Evolutionary conservation across 2,113 vertebrate species (phyloP), one percentile per base, ranked within the genome.

Genomic region (Pycnonotus jocosus): DNA sequence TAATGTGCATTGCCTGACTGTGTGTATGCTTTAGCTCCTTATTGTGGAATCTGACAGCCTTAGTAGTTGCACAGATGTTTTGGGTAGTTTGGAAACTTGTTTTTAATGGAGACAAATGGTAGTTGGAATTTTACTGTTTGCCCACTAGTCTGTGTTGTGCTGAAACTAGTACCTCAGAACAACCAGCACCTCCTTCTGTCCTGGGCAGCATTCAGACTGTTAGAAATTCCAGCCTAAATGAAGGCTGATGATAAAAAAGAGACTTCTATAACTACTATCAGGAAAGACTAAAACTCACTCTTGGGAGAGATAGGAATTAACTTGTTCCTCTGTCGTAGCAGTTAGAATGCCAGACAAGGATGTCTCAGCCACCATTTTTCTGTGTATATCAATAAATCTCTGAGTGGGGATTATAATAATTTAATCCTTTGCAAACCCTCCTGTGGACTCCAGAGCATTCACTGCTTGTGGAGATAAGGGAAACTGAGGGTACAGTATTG

Each of bases 1-100:
- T 23, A n/a, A 27, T 1, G 5, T 3, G 1, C 12, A 1, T 5
- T 58, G 48, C 57, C 30, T 24, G 28, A 14, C 48, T 6, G 6
- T 7, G 30, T 17, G 28, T 17, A 11, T 16, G 0, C 48, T 81
- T 72, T 25, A 47, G 31, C 16, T 84, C 38, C 40, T 76, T 44
- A 12, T 3, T 58, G 54, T n/a, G 81, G 45, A 35, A 77, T 38
- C 42, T 69, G 54, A 27, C 40, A 61, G 47, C 10, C 6, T 53
- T 31, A 33, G 35, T 3, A 44, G 42, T 30, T 54, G 45, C 20
- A 28, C 38, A 40, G 14, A 50, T 37, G 38, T 31, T 74, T 70
- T 38, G 82, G n/a, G 38, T 48, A n/a, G 74, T 62, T 80, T 44
- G 50, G 30, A 62, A 18, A 9, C 17, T 20, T 60, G 15, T 35